Evolutionary conservation across 2,888 invertebrate species (phyloP).

Genomic region (Lissocephala sabroskyi): DNA sequence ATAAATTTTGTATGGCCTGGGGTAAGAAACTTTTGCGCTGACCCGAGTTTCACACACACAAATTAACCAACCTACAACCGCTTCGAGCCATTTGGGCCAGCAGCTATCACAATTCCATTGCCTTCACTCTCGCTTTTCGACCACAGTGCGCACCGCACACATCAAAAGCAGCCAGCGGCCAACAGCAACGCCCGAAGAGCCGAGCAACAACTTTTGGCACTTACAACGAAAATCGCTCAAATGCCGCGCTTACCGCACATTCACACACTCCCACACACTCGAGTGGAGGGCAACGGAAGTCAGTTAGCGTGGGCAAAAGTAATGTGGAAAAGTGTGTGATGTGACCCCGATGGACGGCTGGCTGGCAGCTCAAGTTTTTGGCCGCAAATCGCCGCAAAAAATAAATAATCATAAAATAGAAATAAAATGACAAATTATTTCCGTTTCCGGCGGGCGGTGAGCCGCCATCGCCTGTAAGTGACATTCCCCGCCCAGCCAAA

Average conservation of each 20-base stretch:
- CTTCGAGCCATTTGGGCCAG: no score
- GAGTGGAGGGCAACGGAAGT: constrained; percentile 11
- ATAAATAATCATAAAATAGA: constrained; percentile 38
- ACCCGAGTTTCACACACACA: no score
- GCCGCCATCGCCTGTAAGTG: background rate
- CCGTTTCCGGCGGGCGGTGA: constrained; percentile 32
- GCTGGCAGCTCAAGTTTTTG: constrained; percentile 6
- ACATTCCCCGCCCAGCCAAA: background rate
- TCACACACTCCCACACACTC: constrained; percentile 7
- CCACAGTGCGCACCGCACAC: no score
- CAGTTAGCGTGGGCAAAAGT: constrained; percentile 24
- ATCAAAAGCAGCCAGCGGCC: no score
- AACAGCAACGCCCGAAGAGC: constrained; percentile 7
- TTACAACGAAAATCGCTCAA: constrained; percentile 5
- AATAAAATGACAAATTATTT: constrained; percentile 52
- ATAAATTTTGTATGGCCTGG: no score
- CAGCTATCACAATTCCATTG: no score
- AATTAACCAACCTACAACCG: no score
- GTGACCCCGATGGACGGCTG: no score
- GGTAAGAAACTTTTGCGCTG: no score
- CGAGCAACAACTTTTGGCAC: constrained; percentile 22
- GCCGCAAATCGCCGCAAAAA: constrained; percentile 10
- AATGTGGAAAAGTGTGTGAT: constrained; percentile 33
- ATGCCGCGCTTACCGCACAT: background rate
- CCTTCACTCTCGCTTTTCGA: no score